Evolutionary conservation across 1,140 invertebrate species (phyloP).

Genomic region (Drosophila guanche): DNA sequence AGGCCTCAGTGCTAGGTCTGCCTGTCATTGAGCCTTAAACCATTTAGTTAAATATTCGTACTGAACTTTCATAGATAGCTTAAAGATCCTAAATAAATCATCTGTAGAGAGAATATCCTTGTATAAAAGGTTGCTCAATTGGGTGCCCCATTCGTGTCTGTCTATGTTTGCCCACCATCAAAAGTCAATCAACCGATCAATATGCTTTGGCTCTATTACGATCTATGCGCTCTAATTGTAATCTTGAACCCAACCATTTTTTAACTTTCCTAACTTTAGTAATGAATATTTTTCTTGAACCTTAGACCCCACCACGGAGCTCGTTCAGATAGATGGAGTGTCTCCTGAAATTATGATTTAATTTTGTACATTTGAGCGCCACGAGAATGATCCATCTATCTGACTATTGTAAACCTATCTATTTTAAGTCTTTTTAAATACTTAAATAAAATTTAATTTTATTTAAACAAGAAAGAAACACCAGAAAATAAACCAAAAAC

Average conservation of each 20-base stretch:
- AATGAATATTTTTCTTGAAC: slow-evolving; percentile 63
- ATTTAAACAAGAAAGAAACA: slow-evolving; percentile 61
- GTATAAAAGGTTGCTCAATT: slow-evolving; percentile 17
- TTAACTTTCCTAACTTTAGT: slow-evolving; percentile 69
- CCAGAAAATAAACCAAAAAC: slow-evolving; percentile 67
- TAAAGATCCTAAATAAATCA: slow-evolving; percentile 17
- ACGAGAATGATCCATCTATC: slow-evolving; percentile 41
- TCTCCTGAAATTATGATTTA: slow-evolving; percentile 31
- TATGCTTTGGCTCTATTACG: slow-evolving; percentile 26
- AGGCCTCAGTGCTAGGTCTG: slow-evolving; percentile 4
- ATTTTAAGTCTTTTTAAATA: slow-evolving; percentile 60
- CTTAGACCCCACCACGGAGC: slow-evolving; percentile 15
- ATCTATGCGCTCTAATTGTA: slow-evolving; percentile 38
- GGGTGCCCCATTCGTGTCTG: slow-evolving; percentile 3
- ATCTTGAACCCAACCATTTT: slow-evolving; percentile 29
- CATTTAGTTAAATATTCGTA: slow-evolving; percentile 20
- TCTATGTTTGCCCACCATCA: slow-evolving; percentile 23
- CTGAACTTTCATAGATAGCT: slow-evolving; percentile 3
- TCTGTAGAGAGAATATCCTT: slow-evolving; percentile 20
- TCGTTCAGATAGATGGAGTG: slow-evolving; percentile 23
- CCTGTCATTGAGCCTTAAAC: slow-evolving; percentile 6
- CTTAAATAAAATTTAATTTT: slow-evolving; percentile 77
- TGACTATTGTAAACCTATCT: slow-evolving; percentile 20
- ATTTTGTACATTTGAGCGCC: slow-evolving; percentile 35
- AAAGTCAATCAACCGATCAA: slow-evolving; percentile 18